Evolutionary conservation across 2,113 vertebrate genomes (phyloP).

Genomic region (Antechinus stuartii): DNA sequence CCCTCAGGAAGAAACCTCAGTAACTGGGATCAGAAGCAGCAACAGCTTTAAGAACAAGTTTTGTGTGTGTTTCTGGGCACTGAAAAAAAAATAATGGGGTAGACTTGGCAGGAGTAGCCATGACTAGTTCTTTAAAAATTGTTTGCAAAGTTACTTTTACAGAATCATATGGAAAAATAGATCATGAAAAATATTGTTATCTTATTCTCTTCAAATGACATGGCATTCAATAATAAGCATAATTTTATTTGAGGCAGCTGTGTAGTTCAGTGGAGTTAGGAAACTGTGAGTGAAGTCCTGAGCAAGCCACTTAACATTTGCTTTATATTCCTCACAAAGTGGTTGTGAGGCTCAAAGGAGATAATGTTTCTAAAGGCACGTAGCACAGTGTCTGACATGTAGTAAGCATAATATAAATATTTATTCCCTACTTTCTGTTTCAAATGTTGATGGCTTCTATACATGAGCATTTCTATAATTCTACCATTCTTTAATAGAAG

Average conservation of each 20-base stretch:
- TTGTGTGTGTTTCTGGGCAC: conserved; percentile 10
- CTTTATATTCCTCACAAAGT: neutral
- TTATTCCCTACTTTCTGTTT: neutral
- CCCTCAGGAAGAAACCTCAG: conserved; percentile 9
- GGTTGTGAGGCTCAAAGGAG: neutral
- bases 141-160: neutral
- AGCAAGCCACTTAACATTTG: neutral
- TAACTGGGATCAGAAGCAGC: conserved; percentile 12
- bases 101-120: neutral
- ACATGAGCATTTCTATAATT: neutral
- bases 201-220: neutral
- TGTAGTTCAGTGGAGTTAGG: neutral
- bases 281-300: neutral
- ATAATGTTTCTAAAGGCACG: neutral
- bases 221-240: neutral
- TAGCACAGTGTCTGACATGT: neutral
- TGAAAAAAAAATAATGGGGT: conserved; percentile 17
- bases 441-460: neutral
- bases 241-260: neutral
- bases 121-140: neutral
- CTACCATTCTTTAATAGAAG: neutral
- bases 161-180: neutral
- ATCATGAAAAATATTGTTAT: neutral
- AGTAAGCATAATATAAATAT: neutral
- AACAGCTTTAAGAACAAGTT: conserved; percentile 22